Conservation (phyloP, 2,888 invertebrate species). For the Andrena bicolor region DNA sequence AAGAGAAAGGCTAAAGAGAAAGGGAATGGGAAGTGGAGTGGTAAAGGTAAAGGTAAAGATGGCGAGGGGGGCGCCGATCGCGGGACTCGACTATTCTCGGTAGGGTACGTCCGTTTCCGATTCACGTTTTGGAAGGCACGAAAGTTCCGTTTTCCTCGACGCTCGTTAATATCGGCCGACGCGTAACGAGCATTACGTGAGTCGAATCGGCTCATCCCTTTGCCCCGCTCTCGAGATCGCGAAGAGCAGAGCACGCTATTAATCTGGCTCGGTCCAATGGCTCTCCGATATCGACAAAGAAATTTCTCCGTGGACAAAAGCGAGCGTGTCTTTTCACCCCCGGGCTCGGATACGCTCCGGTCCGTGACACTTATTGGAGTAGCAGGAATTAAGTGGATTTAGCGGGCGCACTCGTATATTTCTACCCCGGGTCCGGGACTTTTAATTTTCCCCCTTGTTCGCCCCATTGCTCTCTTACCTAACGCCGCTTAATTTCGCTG, state of each 20-base stretch:
- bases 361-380: slow-evolving; percentile 67
- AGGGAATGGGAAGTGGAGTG: too few relatives aligned
- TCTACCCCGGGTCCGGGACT: slow-evolving; percentile 44
- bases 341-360: slow-evolving; percentile 45
- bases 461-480: slow-evolving; percentile 38
- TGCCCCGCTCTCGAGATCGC: slow-evolving; percentile 49
- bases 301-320: slow-evolving; percentile 74
- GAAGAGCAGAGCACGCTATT: slow-evolving; percentile 64
- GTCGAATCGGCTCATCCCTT: slow-evolving; percentile 71
- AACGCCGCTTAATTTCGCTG: slow-evolving; percentile 52
- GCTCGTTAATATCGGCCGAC: slow-evolving; percentile 75
- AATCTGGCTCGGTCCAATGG: slow-evolving; percentile 73
- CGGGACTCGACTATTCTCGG: slow-evolving; percentile 52
- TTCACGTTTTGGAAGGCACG: slow-evolving; percentile 72
- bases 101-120: slow-evolving; percentile 72
- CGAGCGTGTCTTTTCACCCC: slow-evolving; percentile 66
- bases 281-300: slow-evolving; percentile 72
- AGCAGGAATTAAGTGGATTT: slow-evolving; percentile 69
- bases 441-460: slow-evolving; percentile 55
- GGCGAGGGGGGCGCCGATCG: slow-evolving; percentile 21
- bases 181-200: slow-evolving; percentile 77
- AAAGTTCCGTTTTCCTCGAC: slow-evolving; percentile 69
- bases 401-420: slow-evolving; percentile 61
- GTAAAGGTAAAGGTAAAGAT: too few relatives aligned
- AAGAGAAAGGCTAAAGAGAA: slow-evolving; percentile 1